Conservation (phyloP, 2,888 invertebrate genomes). For the Xestoiulus laeticollis region DNA sequence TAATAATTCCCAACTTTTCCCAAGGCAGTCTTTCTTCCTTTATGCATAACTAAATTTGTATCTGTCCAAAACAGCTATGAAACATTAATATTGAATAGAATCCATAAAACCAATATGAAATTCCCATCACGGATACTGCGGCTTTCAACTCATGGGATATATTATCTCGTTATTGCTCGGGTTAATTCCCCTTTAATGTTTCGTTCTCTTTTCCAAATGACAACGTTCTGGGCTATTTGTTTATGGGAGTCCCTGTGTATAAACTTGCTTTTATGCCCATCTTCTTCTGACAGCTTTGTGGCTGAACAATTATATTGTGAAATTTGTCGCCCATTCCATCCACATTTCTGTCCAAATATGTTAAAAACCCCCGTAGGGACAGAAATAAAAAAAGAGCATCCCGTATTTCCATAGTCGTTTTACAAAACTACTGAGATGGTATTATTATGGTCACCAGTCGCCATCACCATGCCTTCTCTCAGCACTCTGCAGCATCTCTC, state of each 20-base stretch:
- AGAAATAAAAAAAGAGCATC: not conserved
- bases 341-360: not conserved
- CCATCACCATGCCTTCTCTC: not conserved
- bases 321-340: not conserved
- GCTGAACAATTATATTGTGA: not conserved
- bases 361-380: constrained; percentile 11
- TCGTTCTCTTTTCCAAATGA: not conserved
- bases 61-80: not conserved
- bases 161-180: not conserved
- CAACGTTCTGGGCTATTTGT: not conserved
- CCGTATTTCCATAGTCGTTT: not conserved
- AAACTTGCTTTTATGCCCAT: not conserved
- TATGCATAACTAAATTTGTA: not conserved
- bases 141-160: constrained; percentile 11
- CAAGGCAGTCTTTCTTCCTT: not conserved
- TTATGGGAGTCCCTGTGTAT: not conserved
- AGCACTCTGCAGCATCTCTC: not conserved
- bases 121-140: not conserved
- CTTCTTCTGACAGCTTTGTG: not conserved
- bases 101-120: constrained; percentile 12
- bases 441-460: constrained; percentile 8
- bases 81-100: not conserved
- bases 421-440: not conserved
- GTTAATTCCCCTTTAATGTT: constrained; percentile 19
- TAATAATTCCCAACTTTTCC: not conserved